Percentiles rank a stretch among this genome's conserved stretches.
Conservation (phyloP, 2,113 vertebrate species). For the Prionailurus viverrinus region DNA sequence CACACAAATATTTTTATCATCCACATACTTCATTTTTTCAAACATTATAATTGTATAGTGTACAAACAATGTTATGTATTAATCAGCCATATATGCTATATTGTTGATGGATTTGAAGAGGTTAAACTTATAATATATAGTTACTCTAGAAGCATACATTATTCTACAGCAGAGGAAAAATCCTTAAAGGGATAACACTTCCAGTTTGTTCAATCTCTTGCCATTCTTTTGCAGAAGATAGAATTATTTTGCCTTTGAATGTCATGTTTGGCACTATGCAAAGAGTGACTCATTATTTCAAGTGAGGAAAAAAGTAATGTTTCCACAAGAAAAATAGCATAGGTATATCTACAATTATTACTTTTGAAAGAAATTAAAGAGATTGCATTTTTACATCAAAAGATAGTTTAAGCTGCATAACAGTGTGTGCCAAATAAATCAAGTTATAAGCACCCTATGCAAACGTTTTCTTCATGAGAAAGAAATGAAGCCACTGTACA, state of each 20-base stretch:
- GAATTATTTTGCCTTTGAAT: conserved; percentile 6
- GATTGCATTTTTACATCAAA: not conserved
- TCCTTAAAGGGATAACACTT: not conserved
- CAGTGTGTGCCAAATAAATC: not conserved
- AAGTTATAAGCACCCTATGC: not conserved
- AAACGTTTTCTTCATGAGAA: not conserved
- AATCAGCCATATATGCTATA: not conserved
- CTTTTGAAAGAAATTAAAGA: not conserved
- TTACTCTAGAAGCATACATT: not conserved
- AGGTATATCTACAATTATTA: not conserved
- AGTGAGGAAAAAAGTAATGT: not conserved
- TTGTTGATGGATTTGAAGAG: not conserved
- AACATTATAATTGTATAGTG: not conserved
- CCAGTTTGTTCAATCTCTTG: not conserved
- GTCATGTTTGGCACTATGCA: not conserved
- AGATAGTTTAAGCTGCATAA: not conserved
- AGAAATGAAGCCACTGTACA: not conserved
- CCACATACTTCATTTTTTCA: not conserved
- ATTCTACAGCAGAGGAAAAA: not conserved
- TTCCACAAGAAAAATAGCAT: conserved; percentile 9
- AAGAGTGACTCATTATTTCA: conserved; percentile 48
- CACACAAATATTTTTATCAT: not conserved
- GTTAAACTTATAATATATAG: not conserved
- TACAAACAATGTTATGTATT: not conserved
- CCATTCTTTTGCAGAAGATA: not conserved